Evolutionary conservation across 2,113 vertebrate species (phyloP).

Genomic region (Hydrochoerus hydrochaeris): DNA sequence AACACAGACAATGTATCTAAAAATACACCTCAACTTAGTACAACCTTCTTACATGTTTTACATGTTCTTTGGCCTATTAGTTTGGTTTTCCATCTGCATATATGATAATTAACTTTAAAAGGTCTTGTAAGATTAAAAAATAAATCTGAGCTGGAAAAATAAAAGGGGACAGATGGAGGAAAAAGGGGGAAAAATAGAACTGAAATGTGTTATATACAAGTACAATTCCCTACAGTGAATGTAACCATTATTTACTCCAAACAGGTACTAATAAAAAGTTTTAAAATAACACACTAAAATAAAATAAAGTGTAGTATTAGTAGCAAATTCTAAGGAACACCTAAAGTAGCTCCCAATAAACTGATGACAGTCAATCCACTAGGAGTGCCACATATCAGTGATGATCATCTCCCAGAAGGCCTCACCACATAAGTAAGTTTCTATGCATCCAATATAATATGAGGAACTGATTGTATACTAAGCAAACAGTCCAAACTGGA

Average conservation of each 20-base stretch:
- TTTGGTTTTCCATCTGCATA: background rate
- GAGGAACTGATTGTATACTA: background rate
- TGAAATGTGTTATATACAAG: too few species aligned
- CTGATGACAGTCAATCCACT: background rate
- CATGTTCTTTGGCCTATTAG: background rate
- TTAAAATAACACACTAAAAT: background rate
- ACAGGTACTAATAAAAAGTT: too few species aligned
- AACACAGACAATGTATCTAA: background rate
- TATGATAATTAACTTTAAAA: too few species aligned
- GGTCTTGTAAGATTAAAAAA: too few species aligned
- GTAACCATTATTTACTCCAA: too few species aligned
- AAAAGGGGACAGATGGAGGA: too few species aligned
- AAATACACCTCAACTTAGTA: background rate
- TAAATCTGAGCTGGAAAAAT: too few species aligned
- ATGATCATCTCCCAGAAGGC: background rate
- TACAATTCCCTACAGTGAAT: too few species aligned
- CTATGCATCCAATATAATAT: background rate
- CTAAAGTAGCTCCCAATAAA: conserved; percentile 17
- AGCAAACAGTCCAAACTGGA: background rate
- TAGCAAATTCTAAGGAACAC: background rate
- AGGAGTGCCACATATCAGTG: background rate
- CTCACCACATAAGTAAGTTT: background rate
- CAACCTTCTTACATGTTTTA: background rate
- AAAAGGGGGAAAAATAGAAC: too few species aligned
- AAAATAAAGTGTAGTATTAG: background rate